Base-by-base conservation (phyloP, 2,888 invertebrate species). In the Acanthosepion pharaonis region DNA sequence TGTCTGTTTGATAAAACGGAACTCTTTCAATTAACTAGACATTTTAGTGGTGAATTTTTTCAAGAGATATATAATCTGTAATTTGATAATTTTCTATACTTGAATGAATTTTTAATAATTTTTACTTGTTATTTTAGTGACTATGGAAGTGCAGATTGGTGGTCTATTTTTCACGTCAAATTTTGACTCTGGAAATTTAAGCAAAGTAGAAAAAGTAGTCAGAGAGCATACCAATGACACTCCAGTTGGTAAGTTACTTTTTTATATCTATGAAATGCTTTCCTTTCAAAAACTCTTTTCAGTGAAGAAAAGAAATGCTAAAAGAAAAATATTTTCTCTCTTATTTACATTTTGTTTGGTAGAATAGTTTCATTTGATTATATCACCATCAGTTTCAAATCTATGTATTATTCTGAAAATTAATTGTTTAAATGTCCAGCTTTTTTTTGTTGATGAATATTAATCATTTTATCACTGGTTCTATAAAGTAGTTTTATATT, bases 141-240 rank as follows among this genome's bases (percentile, higher is more conserved):
- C 94, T 92, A 97, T 97, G 97, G 97, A 97, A 95, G 95, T 96
- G 94, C 95, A 97, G 91, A 96, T 96, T 96, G 98, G 98, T 96
- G 98, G 98, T 96, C 98, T 99, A 97, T 98, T 98, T 96, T 99
- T 99, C 98, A 98, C 98, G 96, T 98, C 99, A 96, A 98, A 98
- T 97, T 99, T 99, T 98, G 99, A 99, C 97, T 99, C 99, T 92
- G 99, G 99, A 95, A 99, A 99, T 98, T 98, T 99, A 96, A 98
- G 98, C 94, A 98, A 98, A 97, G 99, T 99, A 94, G 99, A 99
- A 97, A 98, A 98, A 96, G 98, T 97, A 18, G 95, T 95, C 11
- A 96, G 95, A 94, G 97, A 97, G 94, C 97, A 97, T 48, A 97
- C 97, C 92, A 97, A 96, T 92, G 96, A 96, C 91, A 95, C 94